Evolutionary conservation across 2,888 invertebrate genomes (phyloP).

Genomic region (Limulus polyphemus): DNA sequence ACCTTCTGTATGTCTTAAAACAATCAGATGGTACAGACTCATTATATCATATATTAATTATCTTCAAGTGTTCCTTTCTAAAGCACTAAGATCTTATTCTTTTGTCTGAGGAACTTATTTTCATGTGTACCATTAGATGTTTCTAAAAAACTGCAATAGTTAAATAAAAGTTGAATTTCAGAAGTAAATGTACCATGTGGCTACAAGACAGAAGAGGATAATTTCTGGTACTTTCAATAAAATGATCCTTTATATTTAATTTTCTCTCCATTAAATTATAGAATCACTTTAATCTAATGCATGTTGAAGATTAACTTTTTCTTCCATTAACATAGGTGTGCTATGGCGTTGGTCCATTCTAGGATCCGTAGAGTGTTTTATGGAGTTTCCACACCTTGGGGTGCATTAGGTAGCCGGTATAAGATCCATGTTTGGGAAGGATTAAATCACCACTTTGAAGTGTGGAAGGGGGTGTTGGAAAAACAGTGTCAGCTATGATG

Average conservation of each 20-base stretch:
- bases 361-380: constrained; percentile 67
- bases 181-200: too few relatives aligned
- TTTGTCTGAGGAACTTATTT: too few relatives aligned
- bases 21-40: too few relatives aligned
- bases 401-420: constrained; percentile 56
- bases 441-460: constrained; percentile 85
- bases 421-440: constrained; percentile 63
- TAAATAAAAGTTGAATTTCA: too few relatives aligned
- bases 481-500: neutral
- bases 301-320: neutral
- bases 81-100: too few relatives aligned
- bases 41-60: too few relatives aligned
- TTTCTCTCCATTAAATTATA: neutral
- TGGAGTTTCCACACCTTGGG: constrained; percentile 43
- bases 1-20: too few relatives aligned
- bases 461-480: constrained; percentile 46
- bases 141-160: too few relatives aligned
- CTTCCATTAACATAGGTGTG: too few relatives aligned
- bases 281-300: constrained; percentile 1
- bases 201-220: too few relatives aligned
- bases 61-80: too few relatives aligned
- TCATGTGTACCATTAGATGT: too few relatives aligned
- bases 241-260: neutral
- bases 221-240: neutral
- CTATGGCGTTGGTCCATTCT: constrained; percentile 91